These are phyloP conservation scores for Caenorhabditis zanzibari DNA, from an alignment of 2,888 invertebrate species.

Conservation along the genomic window DNA sequence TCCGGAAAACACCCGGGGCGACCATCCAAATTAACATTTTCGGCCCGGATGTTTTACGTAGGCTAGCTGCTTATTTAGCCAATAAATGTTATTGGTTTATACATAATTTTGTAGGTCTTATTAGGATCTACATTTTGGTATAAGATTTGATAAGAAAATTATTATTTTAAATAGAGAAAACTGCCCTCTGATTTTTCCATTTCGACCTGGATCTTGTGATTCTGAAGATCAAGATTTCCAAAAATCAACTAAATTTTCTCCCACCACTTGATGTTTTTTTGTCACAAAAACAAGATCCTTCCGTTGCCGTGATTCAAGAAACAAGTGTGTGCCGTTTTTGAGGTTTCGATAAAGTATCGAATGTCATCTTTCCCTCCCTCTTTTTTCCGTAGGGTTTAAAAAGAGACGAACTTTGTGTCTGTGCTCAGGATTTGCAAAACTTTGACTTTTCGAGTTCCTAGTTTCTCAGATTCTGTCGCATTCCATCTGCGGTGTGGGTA, in stretches of 20 bases:
- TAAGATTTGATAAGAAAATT: too few relatives aligned
- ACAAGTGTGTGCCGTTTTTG: slow-evolving; percentile 53
- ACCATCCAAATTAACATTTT: too few relatives aligned
- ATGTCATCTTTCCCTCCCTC: slow-evolving; percentile 24
- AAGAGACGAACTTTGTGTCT: slow-evolving; percentile 18
- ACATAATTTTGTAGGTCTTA: too few relatives aligned
- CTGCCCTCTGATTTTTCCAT: slow-evolving; percentile 3
- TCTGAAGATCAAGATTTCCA: neutral
- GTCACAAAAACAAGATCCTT: slow-evolving; percentile 42
- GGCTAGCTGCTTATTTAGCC: too few relatives aligned
- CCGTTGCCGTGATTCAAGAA: slow-evolving; percentile 26
- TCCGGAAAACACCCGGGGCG: too few relatives aligned
- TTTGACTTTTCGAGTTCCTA: neutral
- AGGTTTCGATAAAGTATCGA: slow-evolving; percentile 45
- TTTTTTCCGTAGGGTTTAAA: slow-evolving; percentile 10
- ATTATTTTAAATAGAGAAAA: too few relatives aligned
- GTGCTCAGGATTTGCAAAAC: slow-evolving; percentile 4
- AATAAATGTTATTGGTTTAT: too few relatives aligned
- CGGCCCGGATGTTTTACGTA: too few relatives aligned
- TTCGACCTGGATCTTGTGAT: neutral
- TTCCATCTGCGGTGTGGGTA: slow-evolving; percentile 12
- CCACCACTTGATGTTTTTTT: slow-evolving; percentile 52
- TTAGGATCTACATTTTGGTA: too few relatives aligned
- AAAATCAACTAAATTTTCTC: neutral
- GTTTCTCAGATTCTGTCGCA: neutral